phyloP scores from a whole-genome alignment of 2,888 invertebrate species.

The Agriotes lineatus region DNA sequence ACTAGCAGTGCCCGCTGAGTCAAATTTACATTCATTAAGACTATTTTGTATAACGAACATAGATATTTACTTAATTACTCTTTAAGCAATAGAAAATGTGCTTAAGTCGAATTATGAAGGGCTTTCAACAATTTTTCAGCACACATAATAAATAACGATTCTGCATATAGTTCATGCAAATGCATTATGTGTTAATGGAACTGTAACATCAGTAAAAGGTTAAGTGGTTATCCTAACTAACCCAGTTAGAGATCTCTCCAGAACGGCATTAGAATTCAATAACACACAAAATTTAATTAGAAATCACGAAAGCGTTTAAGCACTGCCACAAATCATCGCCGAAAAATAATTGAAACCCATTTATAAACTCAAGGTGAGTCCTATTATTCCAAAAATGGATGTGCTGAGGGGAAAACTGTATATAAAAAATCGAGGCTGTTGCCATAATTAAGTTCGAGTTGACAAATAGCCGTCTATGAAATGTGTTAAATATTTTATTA shows the following conservation, averaged over 20 bases:
- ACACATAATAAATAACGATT: too few relatives aligned
- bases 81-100: too few relatives aligned
- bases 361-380: slow-evolving; percentile 3
- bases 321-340: background rate
- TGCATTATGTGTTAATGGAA: too few relatives aligned
- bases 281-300: slow-evolving; percentile 8
- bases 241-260: background rate
- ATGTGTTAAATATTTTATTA: background rate
- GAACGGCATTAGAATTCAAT: background rate
- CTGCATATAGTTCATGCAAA: too few relatives aligned
- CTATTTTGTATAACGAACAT: too few relatives aligned
- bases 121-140: too few relatives aligned
- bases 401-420: background rate
- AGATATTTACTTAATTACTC: too few relatives aligned
- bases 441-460: too few relatives aligned
- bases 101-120: too few relatives aligned
- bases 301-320: background rate
- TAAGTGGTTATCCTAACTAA: slow-evolving; percentile 10
- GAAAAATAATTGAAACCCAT: background rate
- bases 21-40: too few relatives aligned
- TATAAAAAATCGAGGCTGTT: background rate
- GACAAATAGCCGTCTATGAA: too few relatives aligned
- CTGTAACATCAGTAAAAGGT: background rate
- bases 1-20: too few relatives aligned
- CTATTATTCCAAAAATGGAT: background rate